Conservation (phyloP, 2,797 vertebrate species). For the Danio tinwini region DNA sequence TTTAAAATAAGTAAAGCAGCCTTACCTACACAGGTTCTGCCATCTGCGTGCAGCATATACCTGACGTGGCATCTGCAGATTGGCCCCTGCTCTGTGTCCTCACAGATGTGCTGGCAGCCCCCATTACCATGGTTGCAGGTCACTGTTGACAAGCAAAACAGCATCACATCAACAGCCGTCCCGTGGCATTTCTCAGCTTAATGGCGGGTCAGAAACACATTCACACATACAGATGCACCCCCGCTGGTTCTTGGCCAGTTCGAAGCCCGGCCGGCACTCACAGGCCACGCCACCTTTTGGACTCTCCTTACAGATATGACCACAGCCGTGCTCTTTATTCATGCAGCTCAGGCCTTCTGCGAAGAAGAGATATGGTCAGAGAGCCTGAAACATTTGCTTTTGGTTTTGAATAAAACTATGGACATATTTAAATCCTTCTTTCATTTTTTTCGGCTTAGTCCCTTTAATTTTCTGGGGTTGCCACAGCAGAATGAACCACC, state of each 20-base stretch:
- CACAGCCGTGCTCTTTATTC: slow-evolving; percentile 97
- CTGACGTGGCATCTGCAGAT: slow-evolving; percentile 91
- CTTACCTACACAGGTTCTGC: slow-evolving; percentile 92
- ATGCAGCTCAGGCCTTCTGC: slow-evolving; percentile 98
- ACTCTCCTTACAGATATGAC: slow-evolving; percentile 96
- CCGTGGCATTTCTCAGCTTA: slow-evolving; percentile 23
- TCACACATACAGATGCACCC: slow-evolving; percentile 90
- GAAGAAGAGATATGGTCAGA: slow-evolving; percentile 47
- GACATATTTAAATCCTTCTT: neutral
- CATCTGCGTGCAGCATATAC: slow-evolving; percentile 87
- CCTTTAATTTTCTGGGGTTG: too few species aligned
- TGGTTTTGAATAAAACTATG: neutral
- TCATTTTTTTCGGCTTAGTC: too few species aligned
- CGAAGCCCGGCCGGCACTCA: slow-evolving; percentile 95
- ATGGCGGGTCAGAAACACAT: slow-evolving; percentile 32
- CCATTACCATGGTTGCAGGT: slow-evolving; percentile 98
- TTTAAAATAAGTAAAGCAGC: neutral
- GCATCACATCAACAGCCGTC: slow-evolving; percentile 17
- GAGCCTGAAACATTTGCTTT: neutral
- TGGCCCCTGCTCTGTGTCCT: slow-evolving; percentile 89
- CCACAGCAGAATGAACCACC: too few species aligned
- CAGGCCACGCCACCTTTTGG: slow-evolving; percentile 92
- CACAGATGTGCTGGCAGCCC: slow-evolving; percentile 95
- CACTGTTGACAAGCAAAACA: slow-evolving; percentile 74
- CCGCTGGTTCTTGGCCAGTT: slow-evolving; percentile 93